Evolutionary conservation across 2,888 invertebrate species (phyloP), one percentile per base, ranked within the genome.

Genomic region (Pheosia gnoma): DNA sequence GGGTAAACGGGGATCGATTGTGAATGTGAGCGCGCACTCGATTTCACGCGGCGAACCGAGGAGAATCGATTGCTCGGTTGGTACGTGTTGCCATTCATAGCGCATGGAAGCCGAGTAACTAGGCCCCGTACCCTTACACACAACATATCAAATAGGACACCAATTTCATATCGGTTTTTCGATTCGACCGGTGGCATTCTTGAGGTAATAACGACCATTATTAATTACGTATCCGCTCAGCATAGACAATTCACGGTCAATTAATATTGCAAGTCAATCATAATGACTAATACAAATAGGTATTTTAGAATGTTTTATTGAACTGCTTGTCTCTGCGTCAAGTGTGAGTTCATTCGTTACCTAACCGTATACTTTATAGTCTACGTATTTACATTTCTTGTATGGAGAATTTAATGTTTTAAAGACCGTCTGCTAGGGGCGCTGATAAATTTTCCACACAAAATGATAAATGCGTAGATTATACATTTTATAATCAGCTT

Each of bases 1-100:
- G 77, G 76, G 77, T 81, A 85, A 85, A 84, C 78, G 82, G 79
- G 80, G 80, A 89, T 87, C 86, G 88, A 86, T 87, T 85, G 77
- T 81, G 78, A 84, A 84, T 81, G 81, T 82, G 86, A 83, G 81
- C 84, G 85, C 83, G 85, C 83, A 82, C 79, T 84, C 86, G 89
- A 93, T 93, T 93, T 92, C 90, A 93, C 90, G 91, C 90, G 83
- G 78, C 75, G 80, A 75, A 82, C 81, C 89, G 90, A 74, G 82
- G 84, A 80, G 80, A 91, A 93, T 92, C 88, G 90, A 91, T 92
- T 89, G 80, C 74, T 74, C 77, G 76, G 73, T 74, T 66, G 72
- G 76, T 80, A 80, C 83, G 79, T 81, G 87, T 79, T 73, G 79
- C 80, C 78, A 85, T 85, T 87, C 82, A 80, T 73, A 75, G 79